phyloP scores from a whole-genome alignment of 2,797 vertebrate genomes.

The Melanotaenia pygmaea region DNA sequence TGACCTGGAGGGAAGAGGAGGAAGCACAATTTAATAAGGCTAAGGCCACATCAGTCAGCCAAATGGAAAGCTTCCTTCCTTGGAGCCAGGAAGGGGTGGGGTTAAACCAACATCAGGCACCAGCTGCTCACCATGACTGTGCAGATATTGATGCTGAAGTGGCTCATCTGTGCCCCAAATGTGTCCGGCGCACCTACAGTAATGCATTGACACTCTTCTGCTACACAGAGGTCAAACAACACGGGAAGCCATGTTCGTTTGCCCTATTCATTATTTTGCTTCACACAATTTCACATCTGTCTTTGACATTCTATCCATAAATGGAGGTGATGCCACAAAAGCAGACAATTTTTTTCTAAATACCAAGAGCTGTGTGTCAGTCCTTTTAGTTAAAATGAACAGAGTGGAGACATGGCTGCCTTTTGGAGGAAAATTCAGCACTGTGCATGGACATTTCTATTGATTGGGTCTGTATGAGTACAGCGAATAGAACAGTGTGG shows the following conservation, averaged over 20 bases:
- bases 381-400: conserved; percentile 13
- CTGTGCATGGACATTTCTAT: conserved; percentile 47
- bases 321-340: not conserved
- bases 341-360: not conserved
- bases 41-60: conserved; percentile 70
- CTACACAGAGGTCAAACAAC: conserved; percentile 35
- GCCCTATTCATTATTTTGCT: not conserved
- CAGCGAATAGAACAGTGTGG: conserved; percentile 53
- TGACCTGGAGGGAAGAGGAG: conserved; percentile 41
- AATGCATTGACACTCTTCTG: conserved; percentile 14
- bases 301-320: not conserved
- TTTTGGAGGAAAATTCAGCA: conserved; percentile 52
- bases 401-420: conserved; percentile 34
- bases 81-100: conserved; percentile 30
- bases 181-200: conserved; percentile 41
- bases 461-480: conserved; percentile 54
- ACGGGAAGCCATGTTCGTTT: not conserved
- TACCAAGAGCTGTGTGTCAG: not conserved
- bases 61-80: conserved; percentile 68
- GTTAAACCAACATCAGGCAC: conserved; percentile 60
- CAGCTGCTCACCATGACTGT: conserved; percentile 76
- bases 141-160: conserved; percentile 62
- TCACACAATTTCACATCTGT: not conserved
- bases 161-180: conserved; percentile 65
- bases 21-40: conserved; percentile 63